Evolutionary conservation across 2,888 invertebrate species (phyloP), one percentile per base, ranked within the genome.

Genomic region (Chloromyia formosa): DNA sequence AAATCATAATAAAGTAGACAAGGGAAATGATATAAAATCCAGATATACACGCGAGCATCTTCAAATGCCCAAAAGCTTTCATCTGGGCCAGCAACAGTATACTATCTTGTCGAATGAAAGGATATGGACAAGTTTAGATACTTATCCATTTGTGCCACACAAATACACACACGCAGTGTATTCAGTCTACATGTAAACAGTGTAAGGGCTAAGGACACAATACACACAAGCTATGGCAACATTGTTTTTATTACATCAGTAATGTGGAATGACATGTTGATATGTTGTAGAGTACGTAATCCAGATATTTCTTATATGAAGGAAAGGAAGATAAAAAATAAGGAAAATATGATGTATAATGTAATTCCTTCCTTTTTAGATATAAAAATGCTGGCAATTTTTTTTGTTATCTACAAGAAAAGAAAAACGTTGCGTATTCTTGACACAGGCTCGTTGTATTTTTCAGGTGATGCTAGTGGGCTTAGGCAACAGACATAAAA

Each of bases 1-100:
- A 69, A 69, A 69, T 69, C 68, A 69, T 54, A 69, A 69, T 69
- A 54, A 69, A 69, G 68, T 27, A 69, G 68, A 54, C 53, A 69
- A 54, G 54, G 22, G 49, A 69, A 53, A n/a, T 54, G 53, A 18
- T 53, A 54, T 53, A 23, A 53, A 69, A 23, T 49, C 66, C 49
- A 49, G 49, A 49, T 27, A 66, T 14, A 49, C 18, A 66, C 12
- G 20, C 27, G 27, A 35, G 14, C n/a, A 69, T 27, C 14, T 49
- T 22, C 18, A 22, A 40, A 49, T 23, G 18, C 40, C 42, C 20
- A 49, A n/a, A n/a, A 49, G 49, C 49, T 56, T 20, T 22, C 18
- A 20, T 1, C 56, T 56, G 7, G 53, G 12, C 4, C 53, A 35
- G 27, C n/a, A 35, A 35, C 7, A 35, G 27, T 35, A 62, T 35